Evolutionary conservation across 2,888 invertebrate genomes (phyloP), one percentile per base, ranked within the genome.

Genomic region (Catocala sponsa): DNA sequence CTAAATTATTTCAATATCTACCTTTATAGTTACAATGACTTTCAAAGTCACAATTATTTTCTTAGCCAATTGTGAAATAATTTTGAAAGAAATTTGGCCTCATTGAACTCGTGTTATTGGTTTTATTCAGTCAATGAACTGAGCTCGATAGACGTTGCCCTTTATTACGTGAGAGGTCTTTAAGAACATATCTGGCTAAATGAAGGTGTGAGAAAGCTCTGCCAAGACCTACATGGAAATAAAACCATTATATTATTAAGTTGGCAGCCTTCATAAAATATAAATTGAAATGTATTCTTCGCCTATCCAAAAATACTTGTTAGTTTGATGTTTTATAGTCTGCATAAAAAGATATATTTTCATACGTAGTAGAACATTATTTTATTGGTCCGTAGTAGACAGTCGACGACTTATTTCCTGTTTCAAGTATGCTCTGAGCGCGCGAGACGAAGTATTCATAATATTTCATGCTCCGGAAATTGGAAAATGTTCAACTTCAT

Each of bases 401-500:
- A 62, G 61, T 50, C 65, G 65, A 67, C 63, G 66, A 70, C 68
- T 73, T 68, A 66, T 71, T 75, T 75, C 68, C 74, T 73, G 63
- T 65, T 73, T 50, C 62, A 59, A 68, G 64, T 64, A 44, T 46
- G 70, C 64, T 55, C 65, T 70, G 65, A 70, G 61, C 59, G 55
- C 63, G 65, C 41, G 61, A 51, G 52, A 32, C 68, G 58, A 59
- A 54, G 60, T 72, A 70, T 71, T 67, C 66, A 76, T 68, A 76
- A 68, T 76, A 75, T 67, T 76, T 67, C 71, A 72, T 51, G 43
- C 58, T 55, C 58, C 64, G 76, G 72, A 77, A 72, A 77, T 76
- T 77, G 78, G 65, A 74, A 76, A 72, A 72, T 72, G 70, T 68
- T 69, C 65, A 66, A 68, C 64, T 68, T 65, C 38, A 56, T 63